Evolutionary conservation across 2,888 invertebrate genomes (phyloP), one percentile per base, ranked within the genome.

Genomic region (Ectemnius continuus): DNA sequence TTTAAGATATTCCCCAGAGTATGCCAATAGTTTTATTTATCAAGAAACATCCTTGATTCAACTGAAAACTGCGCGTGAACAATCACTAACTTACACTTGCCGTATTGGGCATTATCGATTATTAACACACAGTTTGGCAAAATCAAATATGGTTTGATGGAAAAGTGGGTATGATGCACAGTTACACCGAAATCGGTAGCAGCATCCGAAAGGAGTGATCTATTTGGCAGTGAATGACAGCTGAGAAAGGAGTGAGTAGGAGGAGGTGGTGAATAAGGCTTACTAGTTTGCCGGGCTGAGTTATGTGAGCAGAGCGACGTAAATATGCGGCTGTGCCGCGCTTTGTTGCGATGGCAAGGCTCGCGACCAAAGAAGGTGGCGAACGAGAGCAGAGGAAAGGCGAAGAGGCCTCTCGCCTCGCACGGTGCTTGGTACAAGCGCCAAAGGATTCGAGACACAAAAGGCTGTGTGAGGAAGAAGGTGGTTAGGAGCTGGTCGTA

Each of bases 401-500:
- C 52, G 16, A 84, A 81, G 78, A 77, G 71, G 70, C 70, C 68
- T 70, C 62, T 71, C 58, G 70, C 68, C 74, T 52, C 66, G 67
- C 79, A 36, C 36, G 36, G 36, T 11, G 36, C 36, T 36, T 6
- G 75, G 67, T 81, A 73, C 63, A 75, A 74, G 36, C 36, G 36
- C 73, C 72, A 72, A 68, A 76, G 68, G 52, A 65, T 75, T 65
- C 74, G 74, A 61, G 78, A 72, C 78, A 82, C 80, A 80, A 82
- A 82, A 76, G 78, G 68, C 76, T 76, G 73, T 80, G 76, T 76
- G 77, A 81, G 75, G 67, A 79, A 76, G 73, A 83, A 82, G 76
- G 80, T 78, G 84, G 84, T 82, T 78, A 85, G 76, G 84, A 84
- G 83, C 84, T 82, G 80, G 80, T 88, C 90, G 89, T 90, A 90